Conservation (phyloP, 92 coral and sea anemone species). For the Parazoanthus atlanticus region DNA sequence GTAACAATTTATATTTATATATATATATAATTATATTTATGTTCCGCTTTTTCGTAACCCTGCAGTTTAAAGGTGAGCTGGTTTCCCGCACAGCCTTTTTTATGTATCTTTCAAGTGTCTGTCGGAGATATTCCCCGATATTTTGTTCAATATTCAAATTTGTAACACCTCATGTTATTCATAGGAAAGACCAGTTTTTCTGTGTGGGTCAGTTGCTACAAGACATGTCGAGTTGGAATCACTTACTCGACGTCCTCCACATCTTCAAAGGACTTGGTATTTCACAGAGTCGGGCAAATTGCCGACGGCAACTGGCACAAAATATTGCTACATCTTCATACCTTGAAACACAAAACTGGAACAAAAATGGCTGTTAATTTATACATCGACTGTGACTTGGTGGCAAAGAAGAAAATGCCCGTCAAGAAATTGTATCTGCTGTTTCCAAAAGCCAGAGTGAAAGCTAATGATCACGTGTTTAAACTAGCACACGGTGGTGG, state of each 20-base stretch:
- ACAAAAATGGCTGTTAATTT: slow-evolving; percentile 56
- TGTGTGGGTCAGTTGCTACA: slow-evolving; percentile 78
- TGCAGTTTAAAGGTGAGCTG: neutral
- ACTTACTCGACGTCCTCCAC: slow-evolving; percentile 59
- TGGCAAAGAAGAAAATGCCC: slow-evolving; percentile 61
- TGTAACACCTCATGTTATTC: neutral
- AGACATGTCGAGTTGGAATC: slow-evolving; percentile 75
- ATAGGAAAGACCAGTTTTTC: slow-evolving; percentile 69
- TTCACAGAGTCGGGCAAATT: slow-evolving; percentile 65
- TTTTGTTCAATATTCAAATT: neutral
- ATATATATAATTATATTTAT: too few species aligned
- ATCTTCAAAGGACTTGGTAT: slow-evolving; percentile 51
- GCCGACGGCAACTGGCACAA: slow-evolving; percentile 90
- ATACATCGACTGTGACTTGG: slow-evolving; percentile 76
- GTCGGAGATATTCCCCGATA: neutral
- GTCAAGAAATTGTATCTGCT: slow-evolving; percentile 45
- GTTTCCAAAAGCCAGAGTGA: slow-evolving; percentile 59
- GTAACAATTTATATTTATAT: too few species aligned
- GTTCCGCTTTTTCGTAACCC: too few species aligned
- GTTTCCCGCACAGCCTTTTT: neutral
- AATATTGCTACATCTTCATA: slow-evolving; percentile 64
- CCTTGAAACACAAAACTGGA: slow-evolving; percentile 53
- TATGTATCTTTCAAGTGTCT: too few species aligned
- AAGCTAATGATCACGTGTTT: slow-evolving; percentile 52
- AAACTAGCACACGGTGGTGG: slow-evolving; percentile 69